Percentiles rank a stretch among this genome's conserved stretches.
These are phyloP conservation scores for Hemitrygon akajei DNA, from an alignment of 2,797 vertebrate genomes.

Conservation along the genomic window DNA sequence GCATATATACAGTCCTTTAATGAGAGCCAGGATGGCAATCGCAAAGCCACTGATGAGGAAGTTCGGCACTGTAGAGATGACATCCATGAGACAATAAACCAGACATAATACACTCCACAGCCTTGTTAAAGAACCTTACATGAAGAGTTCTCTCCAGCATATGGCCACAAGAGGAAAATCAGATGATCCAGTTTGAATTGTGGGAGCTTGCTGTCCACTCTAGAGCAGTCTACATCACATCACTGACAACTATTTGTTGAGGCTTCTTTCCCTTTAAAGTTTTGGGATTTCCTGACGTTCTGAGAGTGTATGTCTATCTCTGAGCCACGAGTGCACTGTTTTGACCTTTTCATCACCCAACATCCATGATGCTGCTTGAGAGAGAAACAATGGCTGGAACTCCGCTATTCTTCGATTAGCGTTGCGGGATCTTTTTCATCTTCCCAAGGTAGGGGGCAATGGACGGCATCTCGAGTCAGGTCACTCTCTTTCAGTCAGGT, in stretches of 20 bases:
- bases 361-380: neutral
- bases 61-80: neutral
- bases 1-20: no score
- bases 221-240: neutral
- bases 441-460: neutral
- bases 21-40: neutral
- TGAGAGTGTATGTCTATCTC: neutral
- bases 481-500: no score
- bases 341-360: no score
- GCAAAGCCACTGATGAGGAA: neutral
- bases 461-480: neutral
- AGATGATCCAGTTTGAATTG: neutral
- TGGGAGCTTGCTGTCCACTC: neutral
- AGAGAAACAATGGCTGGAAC: neutral
- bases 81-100: neutral
- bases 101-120: neutral
- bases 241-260: neutral
- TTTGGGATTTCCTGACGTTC: neutral
- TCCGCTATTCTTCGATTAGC: neutral
- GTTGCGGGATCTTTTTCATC: neutral
- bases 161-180: neutral
- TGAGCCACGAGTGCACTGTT: no score
- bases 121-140: neutral
- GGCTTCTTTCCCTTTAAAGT: neutral
- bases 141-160: neutral